Evolutionary conservation across 2,888 invertebrate species (phyloP), one percentile per base, ranked within the genome.

Genomic region (Euphydryas editha): DNA sequence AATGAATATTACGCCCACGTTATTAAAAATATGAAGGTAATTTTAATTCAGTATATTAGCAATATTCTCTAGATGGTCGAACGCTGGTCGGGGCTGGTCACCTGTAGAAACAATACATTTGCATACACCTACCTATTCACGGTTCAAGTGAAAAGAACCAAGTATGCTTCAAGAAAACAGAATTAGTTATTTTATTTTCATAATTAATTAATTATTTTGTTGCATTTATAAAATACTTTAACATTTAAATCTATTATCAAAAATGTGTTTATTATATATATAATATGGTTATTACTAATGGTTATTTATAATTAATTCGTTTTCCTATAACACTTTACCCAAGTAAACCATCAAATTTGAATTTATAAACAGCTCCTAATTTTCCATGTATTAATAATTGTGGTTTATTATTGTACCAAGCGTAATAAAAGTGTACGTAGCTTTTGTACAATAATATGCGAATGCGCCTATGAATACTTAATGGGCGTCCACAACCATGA

Each of bases 381-480:
- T 44, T 44, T 44, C n/a, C 42, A n/a, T 44, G n/a, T 44, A 44
- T 44, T 44, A 44, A 4, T 30, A 20, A 17, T 47, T 15, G 10
- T 24, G 21, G 57, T 21, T 68, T 58, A 57, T 62, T 55, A 77
- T 82, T 83, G 81, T 77, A 77, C 78, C 74, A 73, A 69, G 70
- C 69, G 71, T 76, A 80, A 80, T 76, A 80, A 81, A 83, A 81
- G 81, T 81, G 76, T 81, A 76, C 80, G 49, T 24, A 54, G 64
- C 76, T 83, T 83, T 83, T 78, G 79, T 80, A 80, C 82, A 77
- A 80, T 30, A 30, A 30, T 82, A 83, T 81, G 86, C 85, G 84
- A 85, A 83, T 85, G 81, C 80, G 79, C 76, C 80, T 82, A 89
- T 90, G 88, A 87, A 90, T 90, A 87, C 87, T 82, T 88, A 88